Conservation (phyloP, 2,888 invertebrate species). For the Scaptomyza reducta region DNA sequence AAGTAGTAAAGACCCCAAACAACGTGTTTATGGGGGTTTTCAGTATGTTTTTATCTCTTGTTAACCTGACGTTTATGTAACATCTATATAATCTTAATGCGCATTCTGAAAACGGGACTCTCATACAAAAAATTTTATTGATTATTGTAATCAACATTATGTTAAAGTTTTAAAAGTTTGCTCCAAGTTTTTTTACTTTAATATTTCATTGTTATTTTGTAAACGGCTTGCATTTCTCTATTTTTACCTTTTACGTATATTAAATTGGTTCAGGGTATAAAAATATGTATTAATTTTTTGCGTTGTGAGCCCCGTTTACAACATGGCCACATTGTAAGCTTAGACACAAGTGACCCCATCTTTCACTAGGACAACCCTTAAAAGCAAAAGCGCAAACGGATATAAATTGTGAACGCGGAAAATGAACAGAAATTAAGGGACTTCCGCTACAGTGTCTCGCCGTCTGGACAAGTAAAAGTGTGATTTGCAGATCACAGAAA, state of each 20-base stretch:
- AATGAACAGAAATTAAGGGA: slow-evolving; percentile 82
- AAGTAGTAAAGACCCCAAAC: no score
- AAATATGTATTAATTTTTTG: neutral
- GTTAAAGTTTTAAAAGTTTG: no score
- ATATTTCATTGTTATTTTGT: no score
- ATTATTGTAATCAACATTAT: no score
- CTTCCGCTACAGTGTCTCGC: slow-evolving; percentile 83
- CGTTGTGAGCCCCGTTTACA: neutral
- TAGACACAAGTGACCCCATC: slow-evolving; percentile 11
- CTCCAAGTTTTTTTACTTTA: no score
- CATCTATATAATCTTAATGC: no score
- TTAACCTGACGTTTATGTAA: no score
- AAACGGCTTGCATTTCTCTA: no score
- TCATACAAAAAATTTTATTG: no score
- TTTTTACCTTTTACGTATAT: neutral
- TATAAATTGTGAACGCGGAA: slow-evolving; percentile 81
- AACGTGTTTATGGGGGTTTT: no score
- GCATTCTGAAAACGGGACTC: no score
- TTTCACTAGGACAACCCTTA: slow-evolving; percentile 34
- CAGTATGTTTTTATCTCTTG: no score
- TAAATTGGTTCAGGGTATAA: neutral
- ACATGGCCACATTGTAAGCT: slow-evolving; percentile 22
- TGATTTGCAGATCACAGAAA: slow-evolving; percentile 51
- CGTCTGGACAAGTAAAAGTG: slow-evolving; percentile 76
- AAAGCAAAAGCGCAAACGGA: slow-evolving; percentile 63